Base-by-base conservation (phyloP, 2,888 invertebrate species). In the Gortyna flavago region DNA sequence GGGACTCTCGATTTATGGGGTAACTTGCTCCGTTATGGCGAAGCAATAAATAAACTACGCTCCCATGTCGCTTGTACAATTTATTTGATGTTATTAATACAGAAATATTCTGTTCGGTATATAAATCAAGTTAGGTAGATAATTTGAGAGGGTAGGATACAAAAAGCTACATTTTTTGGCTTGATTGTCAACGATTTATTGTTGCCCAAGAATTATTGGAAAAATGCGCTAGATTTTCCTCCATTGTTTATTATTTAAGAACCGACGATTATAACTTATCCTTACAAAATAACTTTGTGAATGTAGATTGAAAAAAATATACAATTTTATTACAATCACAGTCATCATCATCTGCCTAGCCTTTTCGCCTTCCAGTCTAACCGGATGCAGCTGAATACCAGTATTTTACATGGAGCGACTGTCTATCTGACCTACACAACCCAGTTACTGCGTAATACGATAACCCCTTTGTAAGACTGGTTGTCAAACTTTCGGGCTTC, bases 31-130 rank as follows among this genome's bases (percentile, higher is more conserved):
- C 76, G 61, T 83, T 76, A 79, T 83, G 41, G 72, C 62, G 48
- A 72, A 83, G 84, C 76, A 72, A 85, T 85, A 83, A 86, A 86
- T 80, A 80, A 79, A 72, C 74, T 80, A 64, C 59, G 69, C 41
- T 64, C 70, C 69, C 61, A 67, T 81, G 85, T 73, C 70, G 72
- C 68, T 67, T 80, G 72, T 70, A 85, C 82, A 70, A 77, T 83
- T 81, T 83, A 83, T 83, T 85, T 85, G 51, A 77, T 70, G 82
- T 81, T 70, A 83, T 73, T 83, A 83, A 72, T 80, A 80, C 59
- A 71, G n/a, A 73, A 73, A 84, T 80, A 71, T 74, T 74, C 66
- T 57, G 74, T 71, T 35, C 57, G 66, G 44, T 71, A 18, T 75
- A 81, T 82, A 82, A 82, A 82, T 82, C 82, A 82, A 71, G 81